phyloP scores from a whole-genome alignment of 2,797 vertebrate species.

The Acanthurus lineatus region DNA sequence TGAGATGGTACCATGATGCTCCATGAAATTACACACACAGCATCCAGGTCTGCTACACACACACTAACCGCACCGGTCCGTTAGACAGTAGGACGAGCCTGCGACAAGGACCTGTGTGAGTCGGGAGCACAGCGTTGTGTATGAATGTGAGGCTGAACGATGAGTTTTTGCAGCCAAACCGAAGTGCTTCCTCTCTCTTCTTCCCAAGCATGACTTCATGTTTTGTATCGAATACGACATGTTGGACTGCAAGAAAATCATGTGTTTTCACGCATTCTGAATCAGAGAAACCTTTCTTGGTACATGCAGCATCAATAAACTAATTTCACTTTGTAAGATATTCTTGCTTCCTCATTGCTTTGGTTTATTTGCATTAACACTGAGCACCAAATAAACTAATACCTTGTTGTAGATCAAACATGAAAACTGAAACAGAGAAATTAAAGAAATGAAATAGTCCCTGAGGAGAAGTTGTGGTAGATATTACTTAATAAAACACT shows the following conservation, averaged over 20 bases:
- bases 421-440: neutral
- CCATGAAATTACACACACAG: constrained; percentile 46
- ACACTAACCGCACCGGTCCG: constrained; percentile 23
- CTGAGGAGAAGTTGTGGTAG: too few species aligned
- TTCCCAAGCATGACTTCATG: constrained; percentile 44
- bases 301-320: constrained; percentile 85
- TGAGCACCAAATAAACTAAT: neutral
- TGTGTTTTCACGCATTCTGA: constrained; percentile 32
- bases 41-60: constrained; percentile 42
- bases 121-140: constrained; percentile 23
- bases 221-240: constrained; percentile 58
- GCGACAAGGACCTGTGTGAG: constrained; percentile 52
- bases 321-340: constrained; percentile 61
- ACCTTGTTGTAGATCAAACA: neutral
- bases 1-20: constrained; percentile 52
- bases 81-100: constrained; percentile 32
- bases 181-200: constrained; percentile 53
- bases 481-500: too few species aligned
- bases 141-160: constrained; percentile 55
- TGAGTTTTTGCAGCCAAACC: constrained; percentile 33
- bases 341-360: neutral
- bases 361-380: neutral
- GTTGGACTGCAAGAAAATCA: constrained; percentile 57
- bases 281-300: constrained; percentile 65
- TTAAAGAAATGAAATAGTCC: too few species aligned